Evolutionary conservation across 2,797 vertebrate species (phyloP).

Genomic region (Poeciliopsis paucimaculata): DNA sequence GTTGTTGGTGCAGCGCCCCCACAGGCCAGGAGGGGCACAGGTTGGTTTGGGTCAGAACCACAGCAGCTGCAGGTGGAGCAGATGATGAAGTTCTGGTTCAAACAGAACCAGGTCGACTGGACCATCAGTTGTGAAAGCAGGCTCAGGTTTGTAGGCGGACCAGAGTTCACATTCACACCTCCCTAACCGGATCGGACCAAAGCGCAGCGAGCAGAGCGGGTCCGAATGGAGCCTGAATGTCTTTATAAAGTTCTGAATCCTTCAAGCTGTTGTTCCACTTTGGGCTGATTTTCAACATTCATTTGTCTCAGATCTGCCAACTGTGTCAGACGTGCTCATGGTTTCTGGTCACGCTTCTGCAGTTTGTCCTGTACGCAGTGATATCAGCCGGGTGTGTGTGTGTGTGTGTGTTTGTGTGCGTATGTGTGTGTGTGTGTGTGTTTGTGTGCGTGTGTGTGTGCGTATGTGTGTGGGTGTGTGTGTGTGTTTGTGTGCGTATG

Average conservation of each 20-base stretch:
- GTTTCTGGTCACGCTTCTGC: not conserved
- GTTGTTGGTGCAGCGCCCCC: too few relatives aligned
- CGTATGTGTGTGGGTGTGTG: not conserved
- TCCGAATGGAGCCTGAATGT: not conserved
- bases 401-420: not conserved
- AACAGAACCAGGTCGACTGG: too few relatives aligned
- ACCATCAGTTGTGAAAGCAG: too few relatives aligned
- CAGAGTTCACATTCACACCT: too few relatives aligned
- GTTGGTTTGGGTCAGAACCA: too few relatives aligned
- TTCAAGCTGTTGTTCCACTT: not conserved
- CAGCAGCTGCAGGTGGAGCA: too few relatives aligned
- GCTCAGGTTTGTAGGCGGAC: too few relatives aligned
- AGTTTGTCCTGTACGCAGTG: slow-evolving; percentile 13
- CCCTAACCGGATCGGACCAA: too few relatives aligned
- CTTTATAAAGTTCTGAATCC: not conserved
- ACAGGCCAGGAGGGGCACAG: too few relatives aligned
- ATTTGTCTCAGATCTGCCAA: slow-evolving; percentile 25
- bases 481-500: not conserved
- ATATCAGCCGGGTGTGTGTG: not conserved
- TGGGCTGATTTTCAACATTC: slow-evolving; percentile 46
- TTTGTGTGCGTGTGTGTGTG: slow-evolving; percentile 32
- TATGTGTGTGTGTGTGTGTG: not conserved
- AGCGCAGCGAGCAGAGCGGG: too few relatives aligned
- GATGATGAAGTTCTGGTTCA: too few relatives aligned
- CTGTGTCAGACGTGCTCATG: slow-evolving; percentile 1